Evolutionary conservation across 1,140 invertebrate species (phyloP).

Genomic region (Megathymus violae): DNA sequence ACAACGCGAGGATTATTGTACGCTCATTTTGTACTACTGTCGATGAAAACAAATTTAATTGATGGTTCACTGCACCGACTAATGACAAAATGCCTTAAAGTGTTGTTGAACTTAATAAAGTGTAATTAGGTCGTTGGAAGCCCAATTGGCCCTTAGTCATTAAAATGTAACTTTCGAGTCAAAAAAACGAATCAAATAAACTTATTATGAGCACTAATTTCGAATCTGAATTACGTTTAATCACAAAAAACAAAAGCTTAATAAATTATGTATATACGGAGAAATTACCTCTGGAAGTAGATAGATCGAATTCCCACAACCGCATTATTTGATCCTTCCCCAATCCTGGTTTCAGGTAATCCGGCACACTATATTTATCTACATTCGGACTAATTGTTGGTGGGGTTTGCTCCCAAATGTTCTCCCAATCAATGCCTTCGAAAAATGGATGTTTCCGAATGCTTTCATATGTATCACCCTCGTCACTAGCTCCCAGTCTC

Average conservation of each 20-base stretch:
- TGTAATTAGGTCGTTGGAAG: slow-evolving; percentile 1
- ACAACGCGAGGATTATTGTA: slow-evolving; percentile 8
- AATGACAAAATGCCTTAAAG: neutral
- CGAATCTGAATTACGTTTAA: too few species aligned
- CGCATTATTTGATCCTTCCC: slow-evolving; percentile 91
- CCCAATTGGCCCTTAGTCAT: neutral
- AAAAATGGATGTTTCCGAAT: slow-evolving; percentile 95
- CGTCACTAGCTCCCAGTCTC: slow-evolving; percentile 93
- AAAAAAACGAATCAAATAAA: too few species aligned
- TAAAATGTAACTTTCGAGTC: neutral
- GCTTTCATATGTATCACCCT: slow-evolving; percentile 89
- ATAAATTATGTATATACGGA: too few species aligned
- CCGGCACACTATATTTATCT: slow-evolving; percentile 89
- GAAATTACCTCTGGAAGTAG: slow-evolving; percentile 77
- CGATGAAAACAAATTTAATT: slow-evolving; percentile 12
- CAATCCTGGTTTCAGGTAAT: slow-evolving; percentile 93
- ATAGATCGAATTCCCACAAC: slow-evolving; percentile 88
- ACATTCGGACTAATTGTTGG: slow-evolving; percentile 94
- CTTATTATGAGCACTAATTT: too few species aligned
- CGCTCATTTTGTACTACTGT: slow-evolving; percentile 1
- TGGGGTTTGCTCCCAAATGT: slow-evolving; percentile 90
- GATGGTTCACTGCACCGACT: neutral
- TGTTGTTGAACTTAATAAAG: neutral
- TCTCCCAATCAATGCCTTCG: slow-evolving; percentile 92
- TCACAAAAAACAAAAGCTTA: too few species aligned